Evolutionary conservation across 2,888 invertebrate species (phyloP).

Genomic region (Scaptomyza parva): DNA sequence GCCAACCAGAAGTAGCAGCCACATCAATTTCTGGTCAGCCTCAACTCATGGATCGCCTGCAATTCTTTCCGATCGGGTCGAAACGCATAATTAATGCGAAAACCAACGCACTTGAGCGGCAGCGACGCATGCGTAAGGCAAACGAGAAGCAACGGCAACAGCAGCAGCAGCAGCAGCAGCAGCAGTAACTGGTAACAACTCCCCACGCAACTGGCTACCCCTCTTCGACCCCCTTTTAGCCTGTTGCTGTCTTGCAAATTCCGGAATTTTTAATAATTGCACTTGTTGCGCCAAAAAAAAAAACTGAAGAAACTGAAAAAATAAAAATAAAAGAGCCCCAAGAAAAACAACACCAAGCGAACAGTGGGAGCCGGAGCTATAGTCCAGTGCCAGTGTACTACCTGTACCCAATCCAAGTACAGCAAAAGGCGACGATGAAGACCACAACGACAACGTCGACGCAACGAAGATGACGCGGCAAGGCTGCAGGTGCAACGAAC

Average conservation of each 20-base stretch:
- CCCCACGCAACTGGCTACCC: conserved; percentile 69
- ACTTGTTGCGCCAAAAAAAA: conserved; percentile 78
- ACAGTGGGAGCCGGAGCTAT: conserved; percentile 72
- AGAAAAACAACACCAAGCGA: conserved; percentile 50
- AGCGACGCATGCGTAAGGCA: conserved; percentile 68
- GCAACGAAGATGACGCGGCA: conserved; percentile 75
- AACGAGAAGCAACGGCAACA: conserved; percentile 53
- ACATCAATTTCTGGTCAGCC: conserved; percentile 77
- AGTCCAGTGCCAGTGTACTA: conserved; percentile 24
- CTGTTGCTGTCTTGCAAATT: conserved; percentile 47
- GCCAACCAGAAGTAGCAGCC: conserved; percentile 68
- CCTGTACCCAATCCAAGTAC: conserved; percentile 37
- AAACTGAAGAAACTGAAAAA: too few relatives aligned
- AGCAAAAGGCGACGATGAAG: conserved; percentile 73
- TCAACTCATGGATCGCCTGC: conserved; percentile 49
- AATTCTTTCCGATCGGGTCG: conserved; percentile 50
- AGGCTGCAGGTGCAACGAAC: conserved; percentile 79
- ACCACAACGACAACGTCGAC: conserved; percentile 66
- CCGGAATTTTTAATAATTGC: conserved; percentile 81
- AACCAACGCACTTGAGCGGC: conserved; percentile 78
- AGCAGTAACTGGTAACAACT: conserved; percentile 71
- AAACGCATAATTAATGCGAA: conserved; percentile 79
- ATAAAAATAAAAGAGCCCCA: conserved; percentile 29
- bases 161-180: conserved; percentile 53
- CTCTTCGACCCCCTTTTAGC: conserved; percentile 1